Conservation (phyloP, 1,140 invertebrate species). For the Apolygus lucorum region DNA sequence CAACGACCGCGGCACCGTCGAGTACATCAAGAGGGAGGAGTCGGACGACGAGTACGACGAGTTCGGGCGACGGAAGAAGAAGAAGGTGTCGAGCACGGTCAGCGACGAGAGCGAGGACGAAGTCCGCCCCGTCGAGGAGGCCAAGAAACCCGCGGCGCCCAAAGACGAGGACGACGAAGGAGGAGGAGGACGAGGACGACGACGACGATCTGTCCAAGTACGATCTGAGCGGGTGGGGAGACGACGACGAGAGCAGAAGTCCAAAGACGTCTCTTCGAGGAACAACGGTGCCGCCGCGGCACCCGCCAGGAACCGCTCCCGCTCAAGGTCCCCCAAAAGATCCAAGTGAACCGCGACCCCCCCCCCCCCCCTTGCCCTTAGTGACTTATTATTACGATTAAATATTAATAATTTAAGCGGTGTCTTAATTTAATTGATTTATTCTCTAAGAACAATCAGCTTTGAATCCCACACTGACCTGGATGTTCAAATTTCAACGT, state of each 20-base stretch:
- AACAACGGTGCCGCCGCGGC: neutral
- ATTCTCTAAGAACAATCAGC: no score
- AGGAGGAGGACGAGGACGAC: constrained; percentile 47
- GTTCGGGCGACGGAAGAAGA: constrained; percentile 35
- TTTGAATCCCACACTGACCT: no score
- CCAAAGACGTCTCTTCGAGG: constrained; percentile 25
- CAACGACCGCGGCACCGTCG: constrained; percentile 86
- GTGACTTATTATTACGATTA: no score
- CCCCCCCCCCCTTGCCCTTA: no score
- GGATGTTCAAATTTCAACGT: no score
- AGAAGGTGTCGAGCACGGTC: neutral
- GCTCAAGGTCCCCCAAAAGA: neutral
- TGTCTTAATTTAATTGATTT: no score
- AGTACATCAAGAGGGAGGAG: constrained; percentile 81
- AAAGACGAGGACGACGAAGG: constrained; percentile 42
- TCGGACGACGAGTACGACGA: constrained; percentile 92
- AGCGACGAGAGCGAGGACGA: constrained; percentile 60
- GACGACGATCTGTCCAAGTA: constrained; percentile 74
- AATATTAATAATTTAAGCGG: no score
- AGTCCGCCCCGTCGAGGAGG: constrained; percentile 39
- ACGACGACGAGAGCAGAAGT: constrained; percentile 27
- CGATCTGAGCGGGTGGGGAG: constrained; percentile 61
- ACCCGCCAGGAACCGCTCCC: neutral
- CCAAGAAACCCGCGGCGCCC: constrained; percentile 31
- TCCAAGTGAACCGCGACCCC: no score